phyloP scores from a whole-genome alignment of 2,888 invertebrate species.

The Zhengitettix transpicula region DNA sequence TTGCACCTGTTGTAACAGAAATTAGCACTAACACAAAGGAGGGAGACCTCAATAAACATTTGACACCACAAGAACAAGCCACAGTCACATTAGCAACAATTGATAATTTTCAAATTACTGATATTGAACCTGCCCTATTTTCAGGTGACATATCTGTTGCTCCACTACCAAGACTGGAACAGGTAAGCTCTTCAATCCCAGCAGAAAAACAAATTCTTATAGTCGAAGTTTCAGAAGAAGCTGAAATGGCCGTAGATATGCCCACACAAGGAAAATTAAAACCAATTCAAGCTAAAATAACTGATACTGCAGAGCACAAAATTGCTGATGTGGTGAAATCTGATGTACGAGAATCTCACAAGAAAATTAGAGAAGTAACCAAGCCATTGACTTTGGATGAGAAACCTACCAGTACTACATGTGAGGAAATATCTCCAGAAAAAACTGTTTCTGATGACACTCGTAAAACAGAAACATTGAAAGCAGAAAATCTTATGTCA shows the following conservation, averaged over 20 bases:
- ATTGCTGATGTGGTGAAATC: not conserved
- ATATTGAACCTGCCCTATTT: slow-evolving; percentile 14
- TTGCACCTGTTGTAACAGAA: slow-evolving; percentile 11
- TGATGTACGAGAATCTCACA: not conserved
- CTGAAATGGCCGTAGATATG: not conserved
- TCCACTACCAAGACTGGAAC: slow-evolving; percentile 7
- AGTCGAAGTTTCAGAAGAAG: slow-evolving; percentile 2
- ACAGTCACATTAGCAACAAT: slow-evolving; percentile 12
- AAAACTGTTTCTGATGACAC: not conserved
- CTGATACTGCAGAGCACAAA: not conserved
- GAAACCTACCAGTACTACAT: not conserved
- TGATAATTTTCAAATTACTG: slow-evolving; percentile 11
- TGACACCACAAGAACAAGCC: slow-evolving; percentile 11
- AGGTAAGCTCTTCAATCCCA: slow-evolving; percentile 11
- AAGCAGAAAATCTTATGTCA: slow-evolving; percentile 7
- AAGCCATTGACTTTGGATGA: slow-evolving; percentile 17
- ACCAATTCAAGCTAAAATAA: not conserved
- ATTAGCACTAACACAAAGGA: slow-evolving; percentile 12
- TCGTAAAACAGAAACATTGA: not conserved
- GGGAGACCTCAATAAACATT: slow-evolving; percentile 7
- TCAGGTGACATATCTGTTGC: slow-evolving; percentile 12
- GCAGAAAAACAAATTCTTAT: slow-evolving; percentile 6
- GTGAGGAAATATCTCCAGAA: not conserved
- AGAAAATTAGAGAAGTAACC: slow-evolving; percentile 19
- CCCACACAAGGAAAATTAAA: not conserved